Percentiles rank a stretch among this genome's conserved stretches.
phyloP scores from a whole-genome alignment of 1,140 invertebrate genomes.

The Spodoptera frugiperda region DNA sequence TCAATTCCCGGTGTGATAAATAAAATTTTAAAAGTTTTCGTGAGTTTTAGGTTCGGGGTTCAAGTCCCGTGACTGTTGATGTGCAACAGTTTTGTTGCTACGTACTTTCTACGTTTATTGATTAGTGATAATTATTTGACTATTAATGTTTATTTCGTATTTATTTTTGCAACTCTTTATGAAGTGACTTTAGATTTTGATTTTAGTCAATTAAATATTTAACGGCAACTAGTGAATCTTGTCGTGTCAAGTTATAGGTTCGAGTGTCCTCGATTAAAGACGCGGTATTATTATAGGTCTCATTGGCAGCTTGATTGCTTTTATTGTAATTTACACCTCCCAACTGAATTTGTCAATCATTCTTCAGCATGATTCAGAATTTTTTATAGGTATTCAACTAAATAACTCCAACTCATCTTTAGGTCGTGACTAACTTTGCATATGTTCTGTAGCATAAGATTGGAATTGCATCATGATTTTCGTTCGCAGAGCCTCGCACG shows the following conservation, averaged over 20 bases:
- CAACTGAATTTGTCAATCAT: background rate
- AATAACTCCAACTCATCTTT: background rate
- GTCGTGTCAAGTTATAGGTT: too few species aligned
- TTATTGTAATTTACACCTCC: background rate
- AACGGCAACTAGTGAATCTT: too few species aligned
- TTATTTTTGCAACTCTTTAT: too few species aligned
- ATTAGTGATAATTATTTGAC: too few species aligned
- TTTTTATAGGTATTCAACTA: background rate
- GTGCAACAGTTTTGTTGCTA: too few species aligned
- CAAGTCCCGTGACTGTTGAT: too few species aligned
- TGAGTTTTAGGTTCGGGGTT: background rate
- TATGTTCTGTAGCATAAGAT: background rate
- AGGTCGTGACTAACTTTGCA: background rate
- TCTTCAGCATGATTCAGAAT: background rate
- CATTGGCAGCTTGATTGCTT: background rate
- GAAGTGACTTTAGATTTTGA: too few species aligned
- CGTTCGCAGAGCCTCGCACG: constrained; percentile 22
- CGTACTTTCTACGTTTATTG: too few species aligned
- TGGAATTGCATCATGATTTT: constrained; percentile 31
- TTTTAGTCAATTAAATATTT: too few species aligned
- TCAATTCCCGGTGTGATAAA: background rate
- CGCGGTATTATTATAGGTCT: too few species aligned
- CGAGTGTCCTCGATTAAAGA: too few species aligned
- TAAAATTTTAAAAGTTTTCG: background rate
- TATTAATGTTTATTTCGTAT: too few species aligned